phyloP scores from a whole-genome alignment of 2,888 invertebrate species.

The Xanthia togata region DNA sequence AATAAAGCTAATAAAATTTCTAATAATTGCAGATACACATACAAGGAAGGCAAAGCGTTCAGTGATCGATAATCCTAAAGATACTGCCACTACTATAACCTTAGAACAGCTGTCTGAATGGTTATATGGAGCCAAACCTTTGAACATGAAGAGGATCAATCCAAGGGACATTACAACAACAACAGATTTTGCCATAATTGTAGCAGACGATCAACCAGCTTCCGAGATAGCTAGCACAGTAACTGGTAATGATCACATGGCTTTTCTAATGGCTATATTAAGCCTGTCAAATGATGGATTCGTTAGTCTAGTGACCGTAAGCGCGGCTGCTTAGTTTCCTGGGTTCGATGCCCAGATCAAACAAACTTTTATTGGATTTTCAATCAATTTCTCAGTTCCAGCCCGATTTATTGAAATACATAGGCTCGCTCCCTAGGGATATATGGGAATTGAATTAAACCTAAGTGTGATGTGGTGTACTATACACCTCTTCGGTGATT shows the following conservation, averaged over 20 bases:
- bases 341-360: not conserved
- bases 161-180: not conserved
- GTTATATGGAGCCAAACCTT: constrained; percentile 67
- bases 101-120: constrained; percentile 70
- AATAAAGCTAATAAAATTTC: too few relatives aligned
- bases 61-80: constrained; percentile 24
- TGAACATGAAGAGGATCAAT: not conserved
- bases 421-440: not conserved
- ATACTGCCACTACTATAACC: constrained; percentile 37
- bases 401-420: not conserved
- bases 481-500: not conserved
- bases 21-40: constrained; percentile 56
- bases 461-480: not conserved
- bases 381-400: too few relatives aligned
- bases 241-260: constrained; percentile 25
- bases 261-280: not conserved
- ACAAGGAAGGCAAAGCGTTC: constrained; percentile 66
- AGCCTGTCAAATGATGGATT: too few relatives aligned
- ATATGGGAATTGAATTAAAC: not conserved
- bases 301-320: not conserved
- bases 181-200: not conserved
- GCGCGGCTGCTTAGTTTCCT: too few relatives aligned
- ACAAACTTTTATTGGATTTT: not conserved
- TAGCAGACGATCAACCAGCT: not conserved
- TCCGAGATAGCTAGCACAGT: not conserved